Conservation (phyloP, 2,113 vertebrate species). For the Psittacula cyanocephala region DNA sequence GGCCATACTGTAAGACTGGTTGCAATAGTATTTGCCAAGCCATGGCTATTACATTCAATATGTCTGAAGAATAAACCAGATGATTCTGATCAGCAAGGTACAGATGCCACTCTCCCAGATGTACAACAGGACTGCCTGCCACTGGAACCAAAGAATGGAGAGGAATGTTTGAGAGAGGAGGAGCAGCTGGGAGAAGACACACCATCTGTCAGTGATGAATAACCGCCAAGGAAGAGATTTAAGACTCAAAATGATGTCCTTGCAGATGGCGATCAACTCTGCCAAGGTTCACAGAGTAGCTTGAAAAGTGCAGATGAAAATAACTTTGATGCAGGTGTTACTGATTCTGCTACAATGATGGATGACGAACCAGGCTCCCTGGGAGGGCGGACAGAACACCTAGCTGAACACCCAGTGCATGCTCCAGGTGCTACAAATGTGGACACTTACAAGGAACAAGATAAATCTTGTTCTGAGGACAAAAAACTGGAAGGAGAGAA, state of each 20-base stretch:
- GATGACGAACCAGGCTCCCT: neutral
- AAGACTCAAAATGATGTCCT: neutral
- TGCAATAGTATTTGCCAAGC: conserved; percentile 63
- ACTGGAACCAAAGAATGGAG: neutral
- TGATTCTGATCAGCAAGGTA: neutral
- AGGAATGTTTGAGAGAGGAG: neutral
- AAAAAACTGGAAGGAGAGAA: neutral
- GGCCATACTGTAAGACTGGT: conserved; percentile 74
- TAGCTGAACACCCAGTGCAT: neutral
- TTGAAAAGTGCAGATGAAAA: neutral
- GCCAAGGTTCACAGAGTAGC: neutral
- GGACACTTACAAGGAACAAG: neutral
- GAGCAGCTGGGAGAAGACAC: neutral
- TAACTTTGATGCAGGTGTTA: neutral
- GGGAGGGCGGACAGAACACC: neutral
- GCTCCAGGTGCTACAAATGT: neutral
- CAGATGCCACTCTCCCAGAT: neutral
- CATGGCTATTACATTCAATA: conserved; percentile 80
- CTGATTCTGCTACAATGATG: neutral
- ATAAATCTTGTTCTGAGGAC: neutral
- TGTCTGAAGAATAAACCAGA: conserved; percentile 20
- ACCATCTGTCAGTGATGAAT: neutral
- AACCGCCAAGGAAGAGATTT: conserved; percentile 40
- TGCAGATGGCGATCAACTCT: neutral
- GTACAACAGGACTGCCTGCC: neutral